These are phyloP conservation scores for Barypeithes pellucidus DNA, from an alignment of 2,888 invertebrate genomes.

Conservation along the genomic window DNA sequence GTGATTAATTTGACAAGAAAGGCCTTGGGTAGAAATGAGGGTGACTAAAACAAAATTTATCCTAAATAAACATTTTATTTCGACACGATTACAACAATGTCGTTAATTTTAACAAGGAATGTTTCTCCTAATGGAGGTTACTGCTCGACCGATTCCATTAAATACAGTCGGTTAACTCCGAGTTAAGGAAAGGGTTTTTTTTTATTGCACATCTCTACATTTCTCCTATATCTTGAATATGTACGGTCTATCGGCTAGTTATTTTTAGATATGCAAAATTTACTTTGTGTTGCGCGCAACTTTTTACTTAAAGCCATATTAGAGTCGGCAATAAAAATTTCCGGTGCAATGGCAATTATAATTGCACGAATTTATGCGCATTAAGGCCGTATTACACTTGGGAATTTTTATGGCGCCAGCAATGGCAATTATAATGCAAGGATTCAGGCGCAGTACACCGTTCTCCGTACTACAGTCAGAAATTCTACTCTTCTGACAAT, in stretches of 20 bases:
- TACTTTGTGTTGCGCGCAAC: no score
- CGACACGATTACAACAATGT: constrained; percentile 31
- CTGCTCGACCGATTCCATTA: background rate
- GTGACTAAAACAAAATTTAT: background rate
- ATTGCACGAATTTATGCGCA: no score
- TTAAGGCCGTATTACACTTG: no score
- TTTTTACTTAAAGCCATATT: no score
- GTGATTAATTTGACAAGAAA: no score
- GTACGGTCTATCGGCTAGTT: background rate
- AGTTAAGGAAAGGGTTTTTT: background rate
- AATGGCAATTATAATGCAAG: no score
- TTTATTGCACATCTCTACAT: background rate
- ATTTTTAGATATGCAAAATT: constrained; percentile 1
- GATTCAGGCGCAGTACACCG: no score
- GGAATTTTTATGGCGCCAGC: no score
- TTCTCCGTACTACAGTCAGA: no score
- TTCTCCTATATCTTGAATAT: background rate
- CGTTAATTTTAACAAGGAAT: constrained; percentile 7
- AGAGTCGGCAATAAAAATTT: no score
- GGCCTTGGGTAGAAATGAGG: background rate
- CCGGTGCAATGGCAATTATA: no score
- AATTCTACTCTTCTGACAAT: no score
- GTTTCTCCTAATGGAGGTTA: background rate
- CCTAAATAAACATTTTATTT: constrained; percentile 32
- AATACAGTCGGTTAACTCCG: background rate